phyloP scores from a whole-genome alignment of 2,797 vertebrate species.

The Amniataba percoides region DNA sequence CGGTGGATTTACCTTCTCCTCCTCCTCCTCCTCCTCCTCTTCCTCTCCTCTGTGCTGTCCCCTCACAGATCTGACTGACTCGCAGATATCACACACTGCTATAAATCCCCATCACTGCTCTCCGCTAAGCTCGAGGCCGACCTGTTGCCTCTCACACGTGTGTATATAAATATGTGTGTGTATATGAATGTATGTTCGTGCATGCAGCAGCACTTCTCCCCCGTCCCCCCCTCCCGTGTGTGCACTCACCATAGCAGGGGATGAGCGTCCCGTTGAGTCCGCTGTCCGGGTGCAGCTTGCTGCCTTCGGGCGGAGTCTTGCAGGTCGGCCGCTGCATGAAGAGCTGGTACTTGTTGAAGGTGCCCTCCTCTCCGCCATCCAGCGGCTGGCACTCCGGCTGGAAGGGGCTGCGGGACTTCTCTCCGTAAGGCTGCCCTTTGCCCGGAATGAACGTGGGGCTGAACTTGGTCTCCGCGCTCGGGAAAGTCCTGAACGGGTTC shows the following conservation, averaged over 20 bases:
- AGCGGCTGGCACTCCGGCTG: constrained; percentile 91
- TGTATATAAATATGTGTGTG: too few relatives aligned
- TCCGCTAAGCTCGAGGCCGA: background rate
- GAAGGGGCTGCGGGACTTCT: constrained; percentile 91
- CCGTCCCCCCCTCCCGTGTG: background rate
- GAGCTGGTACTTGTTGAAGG: constrained; percentile 93
- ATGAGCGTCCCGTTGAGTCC: constrained; percentile 91
- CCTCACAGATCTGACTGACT: constrained; percentile 14
- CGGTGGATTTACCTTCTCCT: background rate
- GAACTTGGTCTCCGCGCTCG: constrained; percentile 91
- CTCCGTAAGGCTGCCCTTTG: constrained; percentile 93
- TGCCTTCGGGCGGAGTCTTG: constrained; percentile 92
- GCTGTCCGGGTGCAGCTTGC: constrained; percentile 89
- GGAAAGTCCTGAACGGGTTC: constrained; percentile 94
- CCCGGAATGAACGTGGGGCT: constrained; percentile 91
- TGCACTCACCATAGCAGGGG: constrained; percentile 93
- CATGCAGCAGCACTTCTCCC: background rate
- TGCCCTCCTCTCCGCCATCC: constrained; percentile 89
- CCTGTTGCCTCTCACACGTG: background rate
- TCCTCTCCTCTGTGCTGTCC: constrained; percentile 9
- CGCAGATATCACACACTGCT: constrained; percentile 6
- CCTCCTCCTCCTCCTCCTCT: too few relatives aligned
- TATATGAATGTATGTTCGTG: too few relatives aligned
- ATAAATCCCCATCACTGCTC: background rate
- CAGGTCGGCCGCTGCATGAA: constrained; percentile 91